Evolutionary conservation across 1,140 invertebrate species (phyloP).

Genomic region (Ceratoteleas bidentatus): DNA sequence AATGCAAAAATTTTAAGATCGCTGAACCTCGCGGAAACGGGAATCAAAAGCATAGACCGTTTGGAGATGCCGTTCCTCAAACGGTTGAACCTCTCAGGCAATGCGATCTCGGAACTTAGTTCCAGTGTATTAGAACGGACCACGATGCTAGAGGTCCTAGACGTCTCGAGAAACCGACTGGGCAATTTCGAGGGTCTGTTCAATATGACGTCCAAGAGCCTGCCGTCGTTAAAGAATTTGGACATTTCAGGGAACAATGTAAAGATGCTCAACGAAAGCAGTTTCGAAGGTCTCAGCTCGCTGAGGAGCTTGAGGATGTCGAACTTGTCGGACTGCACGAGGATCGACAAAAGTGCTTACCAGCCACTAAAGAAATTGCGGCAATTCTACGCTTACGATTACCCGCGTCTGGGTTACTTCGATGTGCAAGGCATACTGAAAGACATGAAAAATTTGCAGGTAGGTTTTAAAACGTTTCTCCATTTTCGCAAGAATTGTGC

Average conservation of each 20-base stretch:
- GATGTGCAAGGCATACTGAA: conserved; percentile 91
- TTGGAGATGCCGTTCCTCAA: conserved; percentile 94
- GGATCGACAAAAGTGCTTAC: conserved; percentile 92
- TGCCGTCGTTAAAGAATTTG: conserved; percentile 85
- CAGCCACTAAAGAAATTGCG: conserved; percentile 86
- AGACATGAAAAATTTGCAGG: conserved; percentile 85
- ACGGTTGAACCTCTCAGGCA: conserved; percentile 90
- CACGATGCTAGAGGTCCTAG: conserved; percentile 88
- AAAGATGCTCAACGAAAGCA: conserved; percentile 85
- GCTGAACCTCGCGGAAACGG: conserved; percentile 90
- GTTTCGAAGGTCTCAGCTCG: conserved; percentile 86
- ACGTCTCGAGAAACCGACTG: conserved; percentile 89
- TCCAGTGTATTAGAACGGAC: conserved; percentile 88
- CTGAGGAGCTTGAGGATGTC: conserved; percentile 86
- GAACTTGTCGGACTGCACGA: conserved; percentile 85
- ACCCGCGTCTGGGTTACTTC: conserved; percentile 90
- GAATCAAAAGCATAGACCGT: conserved; percentile 85
- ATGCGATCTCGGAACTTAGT: conserved; percentile 86
- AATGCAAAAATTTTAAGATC: conserved; percentile 93
- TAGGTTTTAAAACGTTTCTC: conserved; percentile 34
- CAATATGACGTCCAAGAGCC: conserved; percentile 79
- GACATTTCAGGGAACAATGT: conserved; percentile 92
- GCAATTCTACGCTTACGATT: conserved; percentile 86
- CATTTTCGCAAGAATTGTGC: not conserved
- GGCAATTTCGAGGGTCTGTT: conserved; percentile 80